Evolutionary conservation across 2,888 invertebrate species (phyloP), one percentile per base, ranked within the genome.

Genomic region (Diogma glabrata): DNA sequence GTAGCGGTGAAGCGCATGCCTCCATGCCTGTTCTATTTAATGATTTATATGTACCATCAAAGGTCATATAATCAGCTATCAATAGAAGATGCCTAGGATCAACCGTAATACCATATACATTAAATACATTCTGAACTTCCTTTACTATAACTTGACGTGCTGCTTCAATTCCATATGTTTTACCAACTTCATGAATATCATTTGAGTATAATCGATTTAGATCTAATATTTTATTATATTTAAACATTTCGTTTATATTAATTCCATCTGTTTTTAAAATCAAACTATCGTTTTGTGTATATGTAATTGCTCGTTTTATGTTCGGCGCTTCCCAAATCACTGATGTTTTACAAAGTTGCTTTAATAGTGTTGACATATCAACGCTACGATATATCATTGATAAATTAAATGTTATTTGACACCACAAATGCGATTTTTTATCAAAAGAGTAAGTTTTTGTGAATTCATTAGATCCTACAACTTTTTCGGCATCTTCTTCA

Each of bases 11-110:
- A 0, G 91, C 77, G n/a, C 85, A 87, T 47, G 82, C 79, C 59
- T 86, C 85, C 82, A 99, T 91, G 8, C 94, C 92, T 60, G 79
- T 81, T 20, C 99, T 76, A 65, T 88, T 97, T 69, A 97, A 81
- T 0, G 97, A 88, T 61, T 85, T 84, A 63, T 88, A 94, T 1
- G 75, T 73, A 0, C 99, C 99, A 61, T 88, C 87, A 60, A 82
- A 92, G 0, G 96, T 99, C 97, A 99, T 97, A 66, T 96, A 97
- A 72, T 99, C 97, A 0, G 97, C 90, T 50, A 97, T 81, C 5
- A 99, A 72, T 0, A 84, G 81, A 61, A 99, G 75, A 77, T 99
- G 99, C 20, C 97, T 77, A 1, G 88, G 84, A 71, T 97, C 92
- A 3, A 99, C 95, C 8, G 82, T 81, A 61, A 99, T 99, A 22